These are phyloP conservation scores for Leptoteleia sp. DNA, from an alignment of 1,140 invertebrate genomes.

Conservation along the genomic window DNA sequence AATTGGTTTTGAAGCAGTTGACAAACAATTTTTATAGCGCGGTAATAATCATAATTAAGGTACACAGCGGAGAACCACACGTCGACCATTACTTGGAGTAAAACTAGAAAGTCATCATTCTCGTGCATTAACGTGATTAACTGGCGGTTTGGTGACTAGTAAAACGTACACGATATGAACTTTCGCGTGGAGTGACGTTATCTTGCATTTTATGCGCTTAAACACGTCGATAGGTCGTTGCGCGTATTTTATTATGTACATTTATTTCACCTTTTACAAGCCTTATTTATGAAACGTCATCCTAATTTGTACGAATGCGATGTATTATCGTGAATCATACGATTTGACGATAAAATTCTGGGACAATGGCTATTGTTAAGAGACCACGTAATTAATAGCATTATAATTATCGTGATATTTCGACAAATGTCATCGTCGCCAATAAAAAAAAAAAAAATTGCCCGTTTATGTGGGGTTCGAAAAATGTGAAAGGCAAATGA, in stretches of 20 bases:
- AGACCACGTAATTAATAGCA: slow-evolving; percentile 46
- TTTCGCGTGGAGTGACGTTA: slow-evolving; percentile 64
- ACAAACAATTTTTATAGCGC: slow-evolving; percentile 62
- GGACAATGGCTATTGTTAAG: slow-evolving; percentile 52
- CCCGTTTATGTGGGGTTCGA: too few relatives aligned
- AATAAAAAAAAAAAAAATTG: too few relatives aligned
- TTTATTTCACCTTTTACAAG: slow-evolving; percentile 66
- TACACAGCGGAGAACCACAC: slow-evolving; percentile 32
- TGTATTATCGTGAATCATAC: slow-evolving; percentile 57
- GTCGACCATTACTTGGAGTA: slow-evolving; percentile 43
- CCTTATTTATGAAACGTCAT: slow-evolving; percentile 65
- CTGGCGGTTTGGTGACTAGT: slow-evolving; percentile 66
- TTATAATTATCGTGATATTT: slow-evolving; percentile 43
- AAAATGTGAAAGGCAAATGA: too few relatives aligned
- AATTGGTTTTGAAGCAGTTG: slow-evolving; percentile 51
- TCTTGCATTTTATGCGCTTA: slow-evolving; percentile 67
- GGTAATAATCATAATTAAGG: slow-evolving; percentile 62
- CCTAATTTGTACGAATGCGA: slow-evolving; percentile 66
- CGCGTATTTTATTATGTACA: slow-evolving; percentile 66
- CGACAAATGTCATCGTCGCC: not conserved
- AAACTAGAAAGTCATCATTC: slow-evolving; percentile 67
- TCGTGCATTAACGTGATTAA: slow-evolving; percentile 69
- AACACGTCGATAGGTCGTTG: slow-evolving; percentile 65
- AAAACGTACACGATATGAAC: slow-evolving; percentile 62
- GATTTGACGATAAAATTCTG: slow-evolving; percentile 47